phyloP scores from a whole-genome alignment of 2,888 invertebrate species.

The Poecilus cupreus region DNA sequence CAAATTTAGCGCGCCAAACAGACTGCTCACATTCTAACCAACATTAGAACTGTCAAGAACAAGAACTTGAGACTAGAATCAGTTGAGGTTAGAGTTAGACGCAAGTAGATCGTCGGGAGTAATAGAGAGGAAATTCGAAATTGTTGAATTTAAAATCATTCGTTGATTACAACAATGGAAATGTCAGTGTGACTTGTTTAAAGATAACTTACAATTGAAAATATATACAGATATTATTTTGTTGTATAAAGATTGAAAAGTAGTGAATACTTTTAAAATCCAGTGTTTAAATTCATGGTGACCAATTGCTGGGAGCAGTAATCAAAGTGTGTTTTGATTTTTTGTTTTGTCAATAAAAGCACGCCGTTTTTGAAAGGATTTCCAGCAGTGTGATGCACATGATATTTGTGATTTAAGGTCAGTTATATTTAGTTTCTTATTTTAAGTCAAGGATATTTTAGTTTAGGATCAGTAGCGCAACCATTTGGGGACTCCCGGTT shows the following conservation, averaged over 20 bases:
- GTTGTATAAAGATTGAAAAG: no score
- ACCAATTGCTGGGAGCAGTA: no score
- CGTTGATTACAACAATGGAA: not conserved
- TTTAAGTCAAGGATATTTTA: slow-evolving; percentile 35
- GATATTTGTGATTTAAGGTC: slow-evolving; percentile 29
- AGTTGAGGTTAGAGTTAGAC: not conserved
- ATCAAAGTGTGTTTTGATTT: not conserved
- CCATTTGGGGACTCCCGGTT: not conserved
- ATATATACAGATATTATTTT: no score
- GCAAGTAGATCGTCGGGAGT: not conserved
- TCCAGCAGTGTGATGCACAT: not conserved
- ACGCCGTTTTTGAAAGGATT: not conserved
- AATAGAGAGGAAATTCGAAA: no score
- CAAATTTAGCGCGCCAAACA: slow-evolving; percentile 25
- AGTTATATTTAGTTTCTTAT: slow-evolving; percentile 27
- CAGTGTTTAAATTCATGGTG: not conserved
- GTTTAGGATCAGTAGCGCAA: slow-evolving; percentile 9
- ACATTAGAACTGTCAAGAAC: not conserved
- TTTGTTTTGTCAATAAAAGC: not conserved
- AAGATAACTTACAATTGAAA: no score
- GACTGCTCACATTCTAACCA: not conserved
- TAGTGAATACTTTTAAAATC: not conserved
- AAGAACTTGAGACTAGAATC: not conserved
- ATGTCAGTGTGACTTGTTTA: not conserved
- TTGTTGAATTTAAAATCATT: not conserved